These are phyloP conservation scores for Cheilosia urbana DNA, from an alignment of 2,888 invertebrate genomes.

Conservation along the genomic window DNA sequence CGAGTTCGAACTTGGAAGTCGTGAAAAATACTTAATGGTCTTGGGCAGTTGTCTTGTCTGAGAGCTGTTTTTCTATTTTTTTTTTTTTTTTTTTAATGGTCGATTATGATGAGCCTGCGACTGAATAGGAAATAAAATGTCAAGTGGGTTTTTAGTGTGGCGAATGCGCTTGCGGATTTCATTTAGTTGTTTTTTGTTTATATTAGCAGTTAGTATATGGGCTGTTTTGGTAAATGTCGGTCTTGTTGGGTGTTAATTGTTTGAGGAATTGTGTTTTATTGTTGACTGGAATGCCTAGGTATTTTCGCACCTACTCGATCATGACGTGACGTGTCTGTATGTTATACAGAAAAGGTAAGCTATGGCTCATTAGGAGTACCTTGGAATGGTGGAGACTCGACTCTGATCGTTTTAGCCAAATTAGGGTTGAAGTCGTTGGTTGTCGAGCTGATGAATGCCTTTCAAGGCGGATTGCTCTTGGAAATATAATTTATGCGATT, in stretches of 20 bases:
- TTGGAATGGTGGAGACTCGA: too few relatives aligned
- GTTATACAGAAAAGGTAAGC: background rate
- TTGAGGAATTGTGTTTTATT: conserved; percentile 11
- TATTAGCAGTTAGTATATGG: conserved; percentile 11
- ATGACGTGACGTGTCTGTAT: background rate
- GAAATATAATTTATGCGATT: too few relatives aligned
- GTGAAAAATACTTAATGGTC: conserved; percentile 42
- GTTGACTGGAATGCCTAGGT: background rate
- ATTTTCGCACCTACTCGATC: background rate
- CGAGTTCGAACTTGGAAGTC: conserved; percentile 25
- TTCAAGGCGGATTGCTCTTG: background rate
- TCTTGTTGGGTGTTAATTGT: conserved; percentile 39
- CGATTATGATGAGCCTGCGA: conserved; percentile 52
- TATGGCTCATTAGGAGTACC: background rate
- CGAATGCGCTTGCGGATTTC: conserved; percentile 26
- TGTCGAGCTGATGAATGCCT: background rate
- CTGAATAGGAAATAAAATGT: conserved; percentile 42
- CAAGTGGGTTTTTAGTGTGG: conserved; percentile 12
- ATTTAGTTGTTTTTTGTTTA: conserved; percentile 31
- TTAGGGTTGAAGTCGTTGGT: too few relatives aligned
- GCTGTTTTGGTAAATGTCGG: conserved; percentile 37
- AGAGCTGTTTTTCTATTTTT: too few relatives aligned
- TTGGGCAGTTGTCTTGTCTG: conserved; percentile 5
- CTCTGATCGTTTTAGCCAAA: too few relatives aligned
- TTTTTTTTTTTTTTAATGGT: conserved; percentile 23